Base-by-base conservation (phyloP, 2,797 vertebrate species). In the Thamnophis elegans region DNA sequence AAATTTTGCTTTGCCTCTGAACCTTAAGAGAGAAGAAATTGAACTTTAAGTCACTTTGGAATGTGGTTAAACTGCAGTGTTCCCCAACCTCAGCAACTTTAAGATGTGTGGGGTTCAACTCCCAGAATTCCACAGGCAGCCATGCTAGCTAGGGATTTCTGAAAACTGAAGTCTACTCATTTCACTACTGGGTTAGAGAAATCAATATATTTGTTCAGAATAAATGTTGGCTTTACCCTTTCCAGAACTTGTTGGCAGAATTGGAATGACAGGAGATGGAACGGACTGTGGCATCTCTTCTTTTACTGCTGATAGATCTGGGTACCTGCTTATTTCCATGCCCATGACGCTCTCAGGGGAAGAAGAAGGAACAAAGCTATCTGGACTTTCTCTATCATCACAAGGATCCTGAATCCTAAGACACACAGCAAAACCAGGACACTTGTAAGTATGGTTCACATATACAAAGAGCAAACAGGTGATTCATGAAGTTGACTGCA, bases 261-360 rank as follows among this genome's bases (percentile, higher is more conserved):
- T 98, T 53, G 99, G 99, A 92, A 99, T 98, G 93, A 99, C 97
- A 47, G 99, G 99, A 88, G 99, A 99, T 1, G 98, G 96, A 90
- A 99, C 98, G 1, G 99, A 99, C 58, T 99, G 99, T 0, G 97
- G 98, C 47, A 98, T 98, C 96, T 99, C 99, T 96, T 99, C 98
- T 95, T 99, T 99, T 89, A 99, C 98, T 87, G 98, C 94, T 0
- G 99, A 98, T 96, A 99, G 96, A 96, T 99, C 99, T 9, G 99
- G 99, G 94, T 99, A 99, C 92, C 99, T 98, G 94, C 98, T 99
- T 93, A 99, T 98, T 97, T 99, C 99, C 97, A 98, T 98, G 93
- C 99, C 99, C 93, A 99, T 98, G 90, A 99, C 99, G 0, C 99
- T 99, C 97, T 99, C 99, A 16, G 99, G 99, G 94, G 99, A 99